These are phyloP conservation scores for Napeogenes inachia DNA, from an alignment of 2,888 invertebrate species.

Conservation along the genomic window DNA sequence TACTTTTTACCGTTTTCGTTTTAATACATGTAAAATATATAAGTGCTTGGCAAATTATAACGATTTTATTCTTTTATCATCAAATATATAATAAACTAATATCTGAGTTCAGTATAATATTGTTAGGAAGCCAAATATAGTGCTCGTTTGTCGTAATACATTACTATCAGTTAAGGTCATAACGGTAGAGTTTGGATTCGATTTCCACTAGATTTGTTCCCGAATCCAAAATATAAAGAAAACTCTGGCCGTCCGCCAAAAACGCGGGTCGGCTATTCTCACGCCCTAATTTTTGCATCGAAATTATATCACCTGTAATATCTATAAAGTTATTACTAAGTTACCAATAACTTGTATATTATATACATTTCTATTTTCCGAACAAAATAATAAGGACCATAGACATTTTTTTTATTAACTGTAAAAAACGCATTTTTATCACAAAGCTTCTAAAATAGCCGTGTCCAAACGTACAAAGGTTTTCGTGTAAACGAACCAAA, in stretches of 20 bases:
- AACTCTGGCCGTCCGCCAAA: slow-evolving; percentile 62
- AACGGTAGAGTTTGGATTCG: slow-evolving; percentile 32
- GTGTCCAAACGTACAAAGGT: slow-evolving; percentile 28
- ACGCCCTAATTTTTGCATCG: slow-evolving; percentile 61
- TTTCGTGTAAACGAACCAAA: slow-evolving; percentile 27
- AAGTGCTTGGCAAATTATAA: no score
- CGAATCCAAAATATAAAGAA: slow-evolving; percentile 46
- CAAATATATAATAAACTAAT: no score
- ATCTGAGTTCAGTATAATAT: not conserved
- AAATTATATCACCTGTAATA: slow-evolving; percentile 45
- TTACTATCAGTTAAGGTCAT: slow-evolving; percentile 23
- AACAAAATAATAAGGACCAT: no score
- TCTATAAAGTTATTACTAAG: not conserved
- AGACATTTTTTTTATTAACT: no score
- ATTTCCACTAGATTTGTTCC: slow-evolving; percentile 56
- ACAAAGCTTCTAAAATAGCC: slow-evolving; percentile 12
- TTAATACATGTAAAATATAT: not conserved
- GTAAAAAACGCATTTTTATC: slow-evolving; percentile 4
- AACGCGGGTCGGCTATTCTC: slow-evolving; percentile 55
- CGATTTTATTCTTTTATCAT: no score
- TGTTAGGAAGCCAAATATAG: no score
- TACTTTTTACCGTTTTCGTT: not conserved
- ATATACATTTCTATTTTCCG: not conserved
- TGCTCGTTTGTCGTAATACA: slow-evolving; percentile 11
- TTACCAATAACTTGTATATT: not conserved